phyloP scores from a whole-genome alignment of 2,888 invertebrate species.

The Euplexia lucipara region DNA sequence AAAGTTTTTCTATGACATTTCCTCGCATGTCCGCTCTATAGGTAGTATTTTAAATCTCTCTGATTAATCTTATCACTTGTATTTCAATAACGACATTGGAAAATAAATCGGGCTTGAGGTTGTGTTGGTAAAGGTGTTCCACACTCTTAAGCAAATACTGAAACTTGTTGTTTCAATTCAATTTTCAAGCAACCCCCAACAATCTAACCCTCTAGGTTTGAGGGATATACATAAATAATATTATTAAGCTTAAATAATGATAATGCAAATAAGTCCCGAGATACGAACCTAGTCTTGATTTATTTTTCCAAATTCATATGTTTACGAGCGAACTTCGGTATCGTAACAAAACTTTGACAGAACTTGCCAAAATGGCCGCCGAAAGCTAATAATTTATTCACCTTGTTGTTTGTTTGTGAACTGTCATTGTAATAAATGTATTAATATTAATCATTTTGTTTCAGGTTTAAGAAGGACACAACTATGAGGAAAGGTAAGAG shows the following conservation, averaged over 20 bases:
- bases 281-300: conserved; percentile 16
- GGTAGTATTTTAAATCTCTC: too few species aligned
- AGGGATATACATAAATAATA: too few species aligned
- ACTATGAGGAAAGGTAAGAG: conserved; percentile 86
- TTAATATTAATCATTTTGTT: conserved; percentile 73
- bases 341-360: conserved; percentile 30
- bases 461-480: conserved; percentile 82
- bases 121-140: too few species aligned
- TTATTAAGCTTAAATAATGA: background rate
- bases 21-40: too few species aligned
- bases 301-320: conserved; percentile 42
- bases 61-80: too few species aligned
- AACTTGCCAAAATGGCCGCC: conserved; percentile 33
- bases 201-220: too few species aligned
- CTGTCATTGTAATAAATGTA: conserved; percentile 32
- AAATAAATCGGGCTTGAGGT: too few species aligned
- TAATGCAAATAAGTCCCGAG: conserved; percentile 28
- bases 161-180: too few species aligned
- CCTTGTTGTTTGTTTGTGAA: conserved; percentile 37
- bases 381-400: conserved; percentile 53
- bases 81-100: too few species aligned
- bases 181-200: too few species aligned
- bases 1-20: too few species aligned
- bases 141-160: too few species aligned
- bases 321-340: conserved; percentile 58